Conservation (phyloP, 2,113 vertebrate species). For the Cochlearius cochlearius region DNA sequence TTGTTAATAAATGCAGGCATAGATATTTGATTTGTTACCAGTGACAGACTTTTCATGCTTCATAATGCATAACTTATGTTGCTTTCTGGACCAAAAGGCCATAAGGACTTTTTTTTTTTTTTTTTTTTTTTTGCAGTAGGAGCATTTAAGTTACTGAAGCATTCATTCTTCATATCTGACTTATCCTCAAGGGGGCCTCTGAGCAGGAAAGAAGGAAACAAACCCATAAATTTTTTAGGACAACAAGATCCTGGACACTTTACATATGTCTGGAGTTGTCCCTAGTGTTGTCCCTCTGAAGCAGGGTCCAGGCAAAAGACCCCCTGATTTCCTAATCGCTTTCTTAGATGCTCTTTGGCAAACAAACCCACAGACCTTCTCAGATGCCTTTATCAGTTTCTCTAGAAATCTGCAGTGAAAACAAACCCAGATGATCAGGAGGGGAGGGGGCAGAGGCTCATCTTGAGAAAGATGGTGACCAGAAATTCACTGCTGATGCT, state of each 20-base stretch:
- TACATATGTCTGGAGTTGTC: background rate
- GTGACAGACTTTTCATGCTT: background rate
- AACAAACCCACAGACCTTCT: background rate
- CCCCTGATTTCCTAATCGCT: background rate
- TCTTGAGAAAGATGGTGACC: background rate
- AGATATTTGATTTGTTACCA: background rate
- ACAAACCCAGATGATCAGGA: background rate
- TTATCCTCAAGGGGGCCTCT: background rate
- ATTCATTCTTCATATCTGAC: background rate
- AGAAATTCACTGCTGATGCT: background rate
- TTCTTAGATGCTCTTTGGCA: background rate
- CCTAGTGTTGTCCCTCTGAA: background rate
- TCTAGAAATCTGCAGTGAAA: background rate
- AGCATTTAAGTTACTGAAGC: background rate
- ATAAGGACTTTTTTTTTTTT: background rate
- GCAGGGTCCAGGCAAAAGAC: background rate
- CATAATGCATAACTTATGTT: background rate
- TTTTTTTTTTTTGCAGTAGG: background rate
- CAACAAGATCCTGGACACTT: background rate
- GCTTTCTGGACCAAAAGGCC: background rate
- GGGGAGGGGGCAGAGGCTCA: background rate
- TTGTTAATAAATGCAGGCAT: background rate
- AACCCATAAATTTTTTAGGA: background rate
- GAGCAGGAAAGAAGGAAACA: background rate
- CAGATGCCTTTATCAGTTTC: background rate